phyloP scores from a whole-genome alignment of 2,113 vertebrate genomes.

The Sinocyclocheilus maitianheensis region DNA sequence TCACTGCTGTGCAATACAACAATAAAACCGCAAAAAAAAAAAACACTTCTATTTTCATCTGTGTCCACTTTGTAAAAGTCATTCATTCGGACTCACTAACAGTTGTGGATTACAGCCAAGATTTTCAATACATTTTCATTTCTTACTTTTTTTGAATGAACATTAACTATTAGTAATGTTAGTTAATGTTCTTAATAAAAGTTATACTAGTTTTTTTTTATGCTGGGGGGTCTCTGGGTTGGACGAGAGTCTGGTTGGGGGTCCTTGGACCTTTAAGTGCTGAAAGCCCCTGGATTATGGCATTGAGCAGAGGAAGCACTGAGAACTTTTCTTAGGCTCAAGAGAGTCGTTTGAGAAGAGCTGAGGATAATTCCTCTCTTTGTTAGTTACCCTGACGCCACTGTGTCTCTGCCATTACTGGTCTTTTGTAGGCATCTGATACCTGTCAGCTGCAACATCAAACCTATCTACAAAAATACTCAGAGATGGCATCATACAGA shows the following conservation, averaged over 20 bases:
- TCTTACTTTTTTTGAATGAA: neutral
- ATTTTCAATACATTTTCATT: neutral
- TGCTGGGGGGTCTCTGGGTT: neutral
- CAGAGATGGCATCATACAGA: slow-evolving; percentile 43
- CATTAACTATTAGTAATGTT: neutral
- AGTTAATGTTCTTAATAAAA: neutral
- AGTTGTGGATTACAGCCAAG: neutral
- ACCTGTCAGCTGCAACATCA: slow-evolving; percentile 48
- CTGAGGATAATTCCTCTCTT: slow-evolving; percentile 56
- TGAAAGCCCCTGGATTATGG: neutral
- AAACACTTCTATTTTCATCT: neutral
- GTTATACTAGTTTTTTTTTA: neutral
- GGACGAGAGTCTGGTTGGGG: neutral
- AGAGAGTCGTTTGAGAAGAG: slow-evolving; percentile 30
- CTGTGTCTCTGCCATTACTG: slow-evolving; percentile 50
- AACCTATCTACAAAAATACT: slow-evolving; percentile 31
- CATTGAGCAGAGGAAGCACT: slow-evolving; percentile 6
- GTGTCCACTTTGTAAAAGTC: neutral
- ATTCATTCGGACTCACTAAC: too few species aligned
- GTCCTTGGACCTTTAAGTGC: neutral
- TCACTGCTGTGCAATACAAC: neutral
- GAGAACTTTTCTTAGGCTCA: slow-evolving; percentile 35
- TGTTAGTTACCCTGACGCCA: slow-evolving; percentile 53
- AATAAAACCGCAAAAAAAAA: neutral
- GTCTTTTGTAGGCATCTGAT: slow-evolving; percentile 42